Percentiles rank a stretch among this genome's conserved stretches.
These are phyloP conservation scores for Phrynocephalus forsythii DNA, from an alignment of 2,797 vertebrate species.

Conservation along the genomic window DNA sequence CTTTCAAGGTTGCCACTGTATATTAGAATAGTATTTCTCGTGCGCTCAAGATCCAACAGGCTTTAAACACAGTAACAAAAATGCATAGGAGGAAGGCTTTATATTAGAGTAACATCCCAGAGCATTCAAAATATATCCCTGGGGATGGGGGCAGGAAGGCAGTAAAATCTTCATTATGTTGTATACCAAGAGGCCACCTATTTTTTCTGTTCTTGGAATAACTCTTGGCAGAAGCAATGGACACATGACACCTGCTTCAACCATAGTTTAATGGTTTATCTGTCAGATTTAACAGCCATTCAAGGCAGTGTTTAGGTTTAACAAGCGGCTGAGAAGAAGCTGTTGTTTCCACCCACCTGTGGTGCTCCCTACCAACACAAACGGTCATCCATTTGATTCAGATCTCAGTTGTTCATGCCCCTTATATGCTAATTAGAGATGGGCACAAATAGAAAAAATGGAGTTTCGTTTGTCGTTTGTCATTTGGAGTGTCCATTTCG, in stretches of 20 bases:
- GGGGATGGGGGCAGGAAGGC: neutral
- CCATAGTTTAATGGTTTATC: constrained; percentile 19
- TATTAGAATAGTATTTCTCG: neutral
- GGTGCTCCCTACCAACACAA: neutral
- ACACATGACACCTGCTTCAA: constrained; percentile 19
- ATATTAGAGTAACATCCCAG: constrained; percentile 1
- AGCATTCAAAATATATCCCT: constrained; percentile 6
- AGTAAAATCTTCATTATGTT: neutral
- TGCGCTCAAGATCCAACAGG: constrained; percentile 9
- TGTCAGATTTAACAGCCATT: constrained; percentile 16
- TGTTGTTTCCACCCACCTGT: neutral
- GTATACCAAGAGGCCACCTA: constrained; percentile 9
- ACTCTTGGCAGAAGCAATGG: constrained; percentile 23
- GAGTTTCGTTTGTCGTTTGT: no score
- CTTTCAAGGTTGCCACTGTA: constrained; percentile 29
- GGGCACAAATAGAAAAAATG: no score
- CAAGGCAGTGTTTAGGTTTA: constrained; percentile 10
- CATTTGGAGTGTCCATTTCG: no score
- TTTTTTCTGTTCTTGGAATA: constrained; percentile 39
- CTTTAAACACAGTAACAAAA: constrained; percentile 18
- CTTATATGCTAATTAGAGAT: neutral
- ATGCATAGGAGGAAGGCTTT: constrained; percentile 1
- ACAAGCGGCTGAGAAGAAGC: neutral
- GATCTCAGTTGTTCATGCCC: neutral
- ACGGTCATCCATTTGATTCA: constrained; percentile 5